These are phyloP conservation scores for Diacarnus erythraeanus DNA, from an alignment of 37 sponge, comb jelly and placozoan genomes.

Conservation along the genomic window DNA sequence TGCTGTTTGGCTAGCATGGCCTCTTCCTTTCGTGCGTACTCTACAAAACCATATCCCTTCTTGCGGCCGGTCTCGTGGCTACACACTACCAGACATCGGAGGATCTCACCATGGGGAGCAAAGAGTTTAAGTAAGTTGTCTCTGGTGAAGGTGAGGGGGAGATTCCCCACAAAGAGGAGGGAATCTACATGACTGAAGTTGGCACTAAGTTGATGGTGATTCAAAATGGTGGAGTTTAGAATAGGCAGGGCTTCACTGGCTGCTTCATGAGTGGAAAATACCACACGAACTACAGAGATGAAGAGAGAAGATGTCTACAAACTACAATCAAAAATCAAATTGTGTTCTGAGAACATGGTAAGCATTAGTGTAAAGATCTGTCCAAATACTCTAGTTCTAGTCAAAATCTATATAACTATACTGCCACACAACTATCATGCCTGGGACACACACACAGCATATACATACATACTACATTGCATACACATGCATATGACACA, in stretches of 20 bases:
- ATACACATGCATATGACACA: no score
- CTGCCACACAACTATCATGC: no score
- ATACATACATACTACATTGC: no score
- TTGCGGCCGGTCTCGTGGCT: constrained; percentile 35
- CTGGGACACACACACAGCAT: no score
- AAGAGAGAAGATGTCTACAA: no score
- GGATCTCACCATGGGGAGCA: constrained; percentile 48
- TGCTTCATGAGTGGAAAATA: constrained; percentile 11
- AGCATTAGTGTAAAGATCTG: no score
- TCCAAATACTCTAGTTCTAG: no score
- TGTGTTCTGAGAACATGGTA: no score
- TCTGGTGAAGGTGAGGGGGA: constrained; percentile 39
- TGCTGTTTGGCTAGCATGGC: constrained; percentile 60
- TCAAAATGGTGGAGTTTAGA: constrained; percentile 13
- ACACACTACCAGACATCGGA: constrained; percentile 55
- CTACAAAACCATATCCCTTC: constrained; percentile 82
- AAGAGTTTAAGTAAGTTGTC: constrained; percentile 44
- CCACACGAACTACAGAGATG: constrained; percentile 17
- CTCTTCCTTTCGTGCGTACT: constrained; percentile 48
- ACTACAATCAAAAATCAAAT: no score
- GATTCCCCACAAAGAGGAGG: constrained; percentile 78
- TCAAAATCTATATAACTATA: no score
- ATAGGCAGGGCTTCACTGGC: constrained; percentile 21
- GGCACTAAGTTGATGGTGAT: constrained; percentile 20
- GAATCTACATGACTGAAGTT: constrained; percentile 53